Base-by-base conservation (phyloP, 92 coral and sea anemone genomes). In the Metridium senile region DNA sequence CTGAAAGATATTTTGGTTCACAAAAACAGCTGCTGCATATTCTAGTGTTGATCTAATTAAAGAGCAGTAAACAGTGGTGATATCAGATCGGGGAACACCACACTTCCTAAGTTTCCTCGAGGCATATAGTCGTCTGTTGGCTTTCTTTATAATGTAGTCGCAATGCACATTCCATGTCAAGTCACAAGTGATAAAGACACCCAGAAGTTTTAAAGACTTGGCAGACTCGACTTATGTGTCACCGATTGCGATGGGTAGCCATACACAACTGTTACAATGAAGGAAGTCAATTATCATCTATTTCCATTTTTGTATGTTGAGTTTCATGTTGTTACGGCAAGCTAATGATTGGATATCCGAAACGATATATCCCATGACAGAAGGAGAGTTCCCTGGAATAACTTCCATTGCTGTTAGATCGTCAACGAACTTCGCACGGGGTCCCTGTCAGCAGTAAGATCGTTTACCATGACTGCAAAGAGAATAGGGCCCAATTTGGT, bases 121-220 rank as follows among this genome's bases (percentile, higher is more conserved):
- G 21, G 79, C 88, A 45, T 84, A 84, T 1, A 77, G 73, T 45
- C 88, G 65, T 28, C 71, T 62, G 52, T 83, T 83, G 1, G 76
- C 74, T 69, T 83, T 83, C 52, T 83, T 83, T 20, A 83, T 58
- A 2, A 84, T 62, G 65, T 77, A 77, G 79, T 84, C 84, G 69
- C 84, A 78, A 33, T 84, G 84, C 9, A 56, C 47, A 7, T 39
- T 28, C 89, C 89, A 84, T 7, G 73, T 58, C 27, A 84, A 51
- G 64, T 84, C 89, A 54, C n/a, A n/a, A n/a, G n/a, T n/a, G n/a
- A n/a, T n/a, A n/a, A n/a, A n/a, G n/a, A n/a, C n/a, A n/a, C n/a
- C n/a, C n/a, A n/a, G n/a, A n/a, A n/a, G n/a, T n/a, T n/a, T n/a
- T n/a, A n/a, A n/a, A n/a, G n/a, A n/a, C n/a, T n/a, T n/a, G n/a